These are phyloP conservation scores for Probosciger aterrimus DNA, from an alignment of 2,113 vertebrate species.

Conservation along the genomic window DNA sequence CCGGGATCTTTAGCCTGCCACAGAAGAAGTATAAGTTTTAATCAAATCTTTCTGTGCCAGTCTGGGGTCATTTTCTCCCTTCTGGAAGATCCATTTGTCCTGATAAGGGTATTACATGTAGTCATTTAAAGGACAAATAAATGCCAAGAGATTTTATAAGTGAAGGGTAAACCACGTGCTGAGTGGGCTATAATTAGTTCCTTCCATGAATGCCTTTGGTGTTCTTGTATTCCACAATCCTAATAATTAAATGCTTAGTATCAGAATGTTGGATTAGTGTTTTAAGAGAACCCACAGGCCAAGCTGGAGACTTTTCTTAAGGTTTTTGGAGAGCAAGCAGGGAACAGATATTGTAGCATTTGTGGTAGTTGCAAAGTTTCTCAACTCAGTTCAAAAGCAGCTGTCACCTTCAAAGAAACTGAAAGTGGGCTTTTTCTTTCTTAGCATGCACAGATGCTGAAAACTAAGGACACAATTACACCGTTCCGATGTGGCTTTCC, in stretches of 20 bases:
- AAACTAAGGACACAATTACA: neutral
- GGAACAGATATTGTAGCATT: rapidly evolving
- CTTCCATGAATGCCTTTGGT: neutral
- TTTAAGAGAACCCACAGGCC: neutral
- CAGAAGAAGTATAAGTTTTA: neutral
- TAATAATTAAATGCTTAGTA: constrained; percentile 35
- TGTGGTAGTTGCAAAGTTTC: neutral
- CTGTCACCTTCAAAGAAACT: neutral
- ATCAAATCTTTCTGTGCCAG: constrained; percentile 9
- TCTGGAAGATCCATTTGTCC: constrained; percentile 15
- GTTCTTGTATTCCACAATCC: neutral
- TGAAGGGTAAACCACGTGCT: neutral
- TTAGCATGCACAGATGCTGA: constrained; percentile 8
- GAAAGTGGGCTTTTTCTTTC: constrained; percentile 16
- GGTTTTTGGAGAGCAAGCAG: neutral
- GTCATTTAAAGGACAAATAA: constrained; percentile 12
- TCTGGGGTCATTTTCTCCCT: neutral
- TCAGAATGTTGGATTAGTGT: neutral
- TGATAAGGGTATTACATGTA: neutral
- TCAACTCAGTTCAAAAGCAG: neutral
- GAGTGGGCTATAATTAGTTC: neutral
- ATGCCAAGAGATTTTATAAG: neutral
- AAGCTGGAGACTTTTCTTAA: neutral
- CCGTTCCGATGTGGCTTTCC: neutral
- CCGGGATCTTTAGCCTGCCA: neutral